A percentile compares a stretch with the other conserved stretches of the same genome.
Evolutionary conservation across 2,888 invertebrate species (phyloP).

Genomic region (Pteria penguin): DNA sequence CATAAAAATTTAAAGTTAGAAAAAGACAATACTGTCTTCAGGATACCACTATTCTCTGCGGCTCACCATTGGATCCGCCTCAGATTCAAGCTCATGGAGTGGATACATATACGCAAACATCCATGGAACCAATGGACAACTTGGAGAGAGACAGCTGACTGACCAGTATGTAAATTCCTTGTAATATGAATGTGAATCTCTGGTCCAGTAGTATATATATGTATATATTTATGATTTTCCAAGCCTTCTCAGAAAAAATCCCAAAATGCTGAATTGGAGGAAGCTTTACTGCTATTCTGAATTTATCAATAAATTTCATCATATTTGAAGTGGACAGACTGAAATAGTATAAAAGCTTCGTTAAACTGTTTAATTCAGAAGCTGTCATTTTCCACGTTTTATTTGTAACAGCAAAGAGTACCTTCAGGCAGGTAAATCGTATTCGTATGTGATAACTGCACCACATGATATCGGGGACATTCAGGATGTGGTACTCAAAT

Average conservation of each 20-base stretch:
- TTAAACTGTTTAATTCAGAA: too few species aligned
- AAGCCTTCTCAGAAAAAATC: too few species aligned
- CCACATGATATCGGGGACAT: slow-evolving; percentile 59
- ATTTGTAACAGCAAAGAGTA: slow-evolving; percentile 52
- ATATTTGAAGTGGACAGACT: too few species aligned
- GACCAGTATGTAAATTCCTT: slow-evolving; percentile 49
- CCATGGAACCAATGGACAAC: slow-evolving; percentile 57
- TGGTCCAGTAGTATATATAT: too few species aligned
- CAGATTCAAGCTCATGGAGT: slow-evolving; percentile 48
- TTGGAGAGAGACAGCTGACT: slow-evolving; percentile 50
- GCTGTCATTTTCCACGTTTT: too few species aligned
- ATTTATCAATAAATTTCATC: too few species aligned
- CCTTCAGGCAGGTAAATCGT: slow-evolving; percentile 59
- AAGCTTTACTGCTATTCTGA: too few species aligned
- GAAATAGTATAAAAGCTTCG: too few species aligned
- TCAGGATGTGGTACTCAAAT: slow-evolving; percentile 44
- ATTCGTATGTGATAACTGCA: slow-evolving; percentile 58
- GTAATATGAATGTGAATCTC: too few species aligned
- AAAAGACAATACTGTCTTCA: slow-evolving; percentile 78
- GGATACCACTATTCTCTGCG: slow-evolving; percentile 90
- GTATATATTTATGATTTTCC: too few species aligned
- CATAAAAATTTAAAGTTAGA: too few species aligned
- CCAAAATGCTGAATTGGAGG: too few species aligned
- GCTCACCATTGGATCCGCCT: slow-evolving; percentile 83
- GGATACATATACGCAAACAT: slow-evolving; percentile 60